phyloP scores from a whole-genome alignment of 2,888 invertebrate genomes.

The Cheilosia impressa region DNA sequence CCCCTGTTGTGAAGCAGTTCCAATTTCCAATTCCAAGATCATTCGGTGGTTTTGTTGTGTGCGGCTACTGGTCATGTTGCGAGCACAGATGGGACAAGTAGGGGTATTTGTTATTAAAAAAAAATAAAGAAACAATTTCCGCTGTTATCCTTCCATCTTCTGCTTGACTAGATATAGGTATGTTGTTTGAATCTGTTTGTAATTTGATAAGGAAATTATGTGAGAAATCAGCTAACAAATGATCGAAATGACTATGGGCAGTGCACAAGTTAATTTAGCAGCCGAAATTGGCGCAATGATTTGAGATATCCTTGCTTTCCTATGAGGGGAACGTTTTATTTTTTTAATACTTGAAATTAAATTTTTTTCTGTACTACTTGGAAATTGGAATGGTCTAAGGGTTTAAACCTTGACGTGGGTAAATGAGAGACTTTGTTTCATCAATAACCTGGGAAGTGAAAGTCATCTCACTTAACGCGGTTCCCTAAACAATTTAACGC shows the following conservation, averaged over 20 bases:
- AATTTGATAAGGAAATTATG: slow-evolving; percentile 38
- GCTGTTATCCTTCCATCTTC: slow-evolving; percentile 25
- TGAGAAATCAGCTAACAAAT: slow-evolving; percentile 34
- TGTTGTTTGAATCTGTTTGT: background rate
- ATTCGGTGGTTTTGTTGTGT: slow-evolving; percentile 65
- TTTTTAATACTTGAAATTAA: no score
- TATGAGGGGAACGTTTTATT: no score
- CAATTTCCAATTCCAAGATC: slow-evolving; percentile 73
- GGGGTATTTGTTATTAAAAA: background rate
- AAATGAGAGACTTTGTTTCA: no score
- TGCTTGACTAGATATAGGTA: slow-evolving; percentile 8
- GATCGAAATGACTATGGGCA: background rate
- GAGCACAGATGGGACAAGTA: slow-evolving; percentile 57
- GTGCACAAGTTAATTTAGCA: no score
- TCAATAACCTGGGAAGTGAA: no score
- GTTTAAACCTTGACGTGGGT: no score
- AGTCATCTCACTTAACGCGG: no score
- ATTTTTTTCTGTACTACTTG: no score
- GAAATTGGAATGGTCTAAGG: no score
- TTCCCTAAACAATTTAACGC: no score
- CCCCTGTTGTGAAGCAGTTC: slow-evolving; percentile 44
- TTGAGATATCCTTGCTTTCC: background rate
- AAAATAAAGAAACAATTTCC: slow-evolving; percentile 42
- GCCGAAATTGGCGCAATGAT: no score
- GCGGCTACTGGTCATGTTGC: slow-evolving; percentile 61